phyloP scores from a whole-genome alignment of 2,113 vertebrate genomes.

The Montifringilla adamsi region DNA sequence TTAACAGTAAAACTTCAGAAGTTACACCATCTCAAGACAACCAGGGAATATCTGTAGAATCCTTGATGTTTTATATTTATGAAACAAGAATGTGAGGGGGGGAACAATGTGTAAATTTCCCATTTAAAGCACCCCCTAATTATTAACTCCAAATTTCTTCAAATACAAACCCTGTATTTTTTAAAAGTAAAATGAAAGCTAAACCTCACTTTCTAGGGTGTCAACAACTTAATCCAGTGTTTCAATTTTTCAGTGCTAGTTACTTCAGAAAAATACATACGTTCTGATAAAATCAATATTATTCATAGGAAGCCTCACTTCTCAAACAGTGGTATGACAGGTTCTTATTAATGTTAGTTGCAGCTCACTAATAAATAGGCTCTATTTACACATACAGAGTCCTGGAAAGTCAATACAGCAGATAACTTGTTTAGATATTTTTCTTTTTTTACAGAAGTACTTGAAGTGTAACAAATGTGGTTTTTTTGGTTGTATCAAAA shows the following conservation, averaged over 20 bases:
- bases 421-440: slow-evolving; percentile 22
- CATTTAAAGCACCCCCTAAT: neutral
- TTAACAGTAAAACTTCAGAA: neutral
- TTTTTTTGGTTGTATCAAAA: slow-evolving; percentile 44
- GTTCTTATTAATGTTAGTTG: slow-evolving; percentile 11
- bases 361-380: slow-evolving; percentile 47
- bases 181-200: slow-evolving; percentile 18
- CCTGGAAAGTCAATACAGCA: slow-evolving; percentile 42
- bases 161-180: neutral
- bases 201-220: neutral
- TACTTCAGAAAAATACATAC: slow-evolving; percentile 21
- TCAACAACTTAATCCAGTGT: slow-evolving; percentile 25
- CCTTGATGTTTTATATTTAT: neutral
- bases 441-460: slow-evolving; percentile 25
- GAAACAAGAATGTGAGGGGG: neutral
- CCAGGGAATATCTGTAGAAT: neutral
- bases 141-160: neutral
- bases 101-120: neutral
- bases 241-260: slow-evolving; percentile 11
- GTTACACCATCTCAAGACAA: neutral
- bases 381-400: slow-evolving; percentile 50
- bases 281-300: neutral
- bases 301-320: slow-evolving; percentile 33
- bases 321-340: slow-evolving; percentile 5
- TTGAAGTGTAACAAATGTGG: slow-evolving; percentile 26